Conservation (phyloP, 1,140 invertebrate species). For the Chionoecetes opilio region DNA sequence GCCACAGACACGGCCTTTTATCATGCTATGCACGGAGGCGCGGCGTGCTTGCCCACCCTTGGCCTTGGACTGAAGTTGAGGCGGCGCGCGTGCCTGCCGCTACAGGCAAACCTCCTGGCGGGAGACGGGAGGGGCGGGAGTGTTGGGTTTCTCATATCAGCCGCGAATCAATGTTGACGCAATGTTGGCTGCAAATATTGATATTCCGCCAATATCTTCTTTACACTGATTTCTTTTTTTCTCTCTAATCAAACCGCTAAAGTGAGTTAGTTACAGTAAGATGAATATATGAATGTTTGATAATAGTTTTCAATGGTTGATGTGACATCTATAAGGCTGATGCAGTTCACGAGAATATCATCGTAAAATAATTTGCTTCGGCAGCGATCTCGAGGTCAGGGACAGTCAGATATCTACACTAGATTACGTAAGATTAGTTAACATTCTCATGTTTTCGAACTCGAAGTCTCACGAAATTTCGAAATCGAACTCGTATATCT, state of each 20-base stretch:
- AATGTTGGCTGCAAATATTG: constrained; percentile 1
- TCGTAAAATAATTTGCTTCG: background rate
- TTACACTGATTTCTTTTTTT: background rate
- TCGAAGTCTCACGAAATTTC: too few species aligned
- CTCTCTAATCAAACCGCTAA: background rate
- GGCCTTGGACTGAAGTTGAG: background rate
- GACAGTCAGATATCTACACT: background rate
- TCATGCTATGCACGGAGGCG: too few species aligned
- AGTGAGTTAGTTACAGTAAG: background rate
- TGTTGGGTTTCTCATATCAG: constrained; percentile 7
- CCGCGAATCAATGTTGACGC: background rate
- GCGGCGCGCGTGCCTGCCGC: too few species aligned
- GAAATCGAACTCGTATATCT: too few species aligned
- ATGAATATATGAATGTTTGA: too few species aligned
- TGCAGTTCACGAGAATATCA: background rate
- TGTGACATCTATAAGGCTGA: too few species aligned
- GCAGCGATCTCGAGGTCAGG: background rate
- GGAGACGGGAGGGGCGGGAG: background rate
- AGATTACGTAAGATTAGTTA: background rate
- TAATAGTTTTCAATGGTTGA: too few species aligned
- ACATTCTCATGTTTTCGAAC: too few species aligned
- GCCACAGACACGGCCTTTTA: too few species aligned
- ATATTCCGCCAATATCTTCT: background rate
- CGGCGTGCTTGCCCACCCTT: background rate
- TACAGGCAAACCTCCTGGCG: background rate